These are phyloP conservation scores for Trissolcus basalis DNA, from an alignment of 1,140 invertebrate genomes.

Conservation along the genomic window DNA sequence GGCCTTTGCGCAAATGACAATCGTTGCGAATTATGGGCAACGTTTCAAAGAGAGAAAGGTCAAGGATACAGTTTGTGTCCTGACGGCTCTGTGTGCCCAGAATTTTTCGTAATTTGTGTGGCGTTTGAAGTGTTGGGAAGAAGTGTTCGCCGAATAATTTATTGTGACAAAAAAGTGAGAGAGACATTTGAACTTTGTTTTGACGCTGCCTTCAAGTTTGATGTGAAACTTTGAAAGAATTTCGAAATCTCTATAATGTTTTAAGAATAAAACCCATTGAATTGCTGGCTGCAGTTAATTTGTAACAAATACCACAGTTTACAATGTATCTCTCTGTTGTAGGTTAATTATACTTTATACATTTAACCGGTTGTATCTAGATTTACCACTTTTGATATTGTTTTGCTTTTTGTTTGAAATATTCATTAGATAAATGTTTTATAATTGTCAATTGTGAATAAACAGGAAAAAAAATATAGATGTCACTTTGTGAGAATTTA, in stretches of 20 bases:
- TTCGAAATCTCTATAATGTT: no score
- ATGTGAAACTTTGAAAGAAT: no score
- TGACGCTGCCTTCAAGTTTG: no score
- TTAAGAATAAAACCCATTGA: no score
- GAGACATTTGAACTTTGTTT: no score
- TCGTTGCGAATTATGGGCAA: slow-evolving; percentile 5
- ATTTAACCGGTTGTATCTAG: slow-evolving; percentile 1
- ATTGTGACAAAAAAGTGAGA: no score
- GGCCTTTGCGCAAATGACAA: slow-evolving; percentile 48
- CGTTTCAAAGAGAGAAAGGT: slow-evolving; percentile 36
- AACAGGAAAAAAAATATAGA: no score
- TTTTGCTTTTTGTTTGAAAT: background rate
- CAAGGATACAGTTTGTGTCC: slow-evolving; percentile 32
- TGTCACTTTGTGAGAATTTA: no score
- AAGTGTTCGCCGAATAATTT: no score
- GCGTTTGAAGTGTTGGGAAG: no score
- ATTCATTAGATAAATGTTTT: no score
- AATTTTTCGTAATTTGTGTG: slow-evolving; percentile 23
- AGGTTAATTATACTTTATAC: background rate
- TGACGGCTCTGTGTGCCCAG: slow-evolving; percentile 8
- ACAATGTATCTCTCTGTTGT: background rate
- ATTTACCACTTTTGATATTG: background rate
- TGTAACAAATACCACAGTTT: background rate
- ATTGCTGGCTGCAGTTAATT: background rate
- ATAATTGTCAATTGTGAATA: no score